Percentiles rank a stretch among this genome's conserved stretches.
phyloP scores from a whole-genome alignment of 1,140 invertebrate species.

The Drosophila ironensis region DNA sequence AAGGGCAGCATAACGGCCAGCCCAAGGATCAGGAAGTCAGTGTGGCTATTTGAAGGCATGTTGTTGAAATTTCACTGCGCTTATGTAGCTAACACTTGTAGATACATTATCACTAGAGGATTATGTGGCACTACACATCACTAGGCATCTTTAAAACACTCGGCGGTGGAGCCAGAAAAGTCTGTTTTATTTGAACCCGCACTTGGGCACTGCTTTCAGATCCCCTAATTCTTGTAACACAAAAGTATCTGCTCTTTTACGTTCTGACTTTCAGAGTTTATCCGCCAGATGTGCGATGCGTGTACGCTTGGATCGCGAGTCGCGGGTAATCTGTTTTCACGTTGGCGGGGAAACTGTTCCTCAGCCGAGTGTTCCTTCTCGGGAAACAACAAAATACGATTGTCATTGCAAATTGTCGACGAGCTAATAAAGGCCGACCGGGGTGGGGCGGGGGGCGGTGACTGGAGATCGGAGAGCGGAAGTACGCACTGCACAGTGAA shows the following conservation, averaged over 20 bases:
- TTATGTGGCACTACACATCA: too few species aligned
- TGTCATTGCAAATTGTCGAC: constrained; percentile 76
- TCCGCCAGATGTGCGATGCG: constrained; percentile 43
- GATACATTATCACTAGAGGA: too few species aligned
- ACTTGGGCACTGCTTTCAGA: too few species aligned
- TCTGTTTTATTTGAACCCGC: too few species aligned
- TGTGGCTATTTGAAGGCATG: not conserved
- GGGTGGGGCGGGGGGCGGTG: constrained; percentile 9
- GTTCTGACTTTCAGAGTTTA: constrained; percentile 11
- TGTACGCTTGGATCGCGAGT: constrained; percentile 65
- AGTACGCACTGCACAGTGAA: constrained; percentile 69
- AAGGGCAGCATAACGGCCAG: constrained; percentile 6
- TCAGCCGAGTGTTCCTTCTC: constrained; percentile 66
- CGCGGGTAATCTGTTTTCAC: constrained; percentile 63
- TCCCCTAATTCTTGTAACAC: too few species aligned
- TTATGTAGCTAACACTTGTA: too few species aligned
- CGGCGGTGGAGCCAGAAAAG: too few species aligned
- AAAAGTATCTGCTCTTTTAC: too few species aligned
- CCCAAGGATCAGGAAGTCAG: not conserved
- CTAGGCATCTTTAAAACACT: too few species aligned
- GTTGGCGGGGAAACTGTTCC: constrained; percentile 54
- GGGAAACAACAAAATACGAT: constrained; percentile 48
- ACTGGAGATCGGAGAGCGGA: constrained; percentile 46
- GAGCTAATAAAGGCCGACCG: constrained; percentile 67
- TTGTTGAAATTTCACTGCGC: not conserved